phyloP scores from a whole-genome alignment of 1,140 invertebrate species.

The Trichoplusia ni region DNA sequence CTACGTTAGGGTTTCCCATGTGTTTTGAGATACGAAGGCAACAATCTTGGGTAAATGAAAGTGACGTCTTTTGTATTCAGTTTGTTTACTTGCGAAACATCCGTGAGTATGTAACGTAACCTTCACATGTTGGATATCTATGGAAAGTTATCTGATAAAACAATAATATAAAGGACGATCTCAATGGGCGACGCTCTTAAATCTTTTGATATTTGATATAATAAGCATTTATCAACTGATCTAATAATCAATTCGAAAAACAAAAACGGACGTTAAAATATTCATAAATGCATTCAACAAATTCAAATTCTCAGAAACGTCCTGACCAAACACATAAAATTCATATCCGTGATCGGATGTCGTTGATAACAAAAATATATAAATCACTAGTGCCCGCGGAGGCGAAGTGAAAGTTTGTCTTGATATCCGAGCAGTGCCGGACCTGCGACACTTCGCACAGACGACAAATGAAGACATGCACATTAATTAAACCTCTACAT shows the following conservation, averaged over 20 bases:
- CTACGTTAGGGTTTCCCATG: conserved; percentile 15
- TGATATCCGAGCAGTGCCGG: conserved; percentile 48
- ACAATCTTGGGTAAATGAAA: too few relatives aligned
- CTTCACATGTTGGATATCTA: conserved; percentile 25
- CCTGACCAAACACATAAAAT: conserved; percentile 43
- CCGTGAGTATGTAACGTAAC: conserved; percentile 35
- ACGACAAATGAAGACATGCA: conserved; percentile 48
- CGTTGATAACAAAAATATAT: conserved; percentile 67
- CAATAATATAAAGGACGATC: background rate
- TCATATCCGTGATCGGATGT: conserved; percentile 67
- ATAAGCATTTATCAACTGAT: conserved; percentile 1
- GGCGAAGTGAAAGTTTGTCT: conserved; percentile 66
- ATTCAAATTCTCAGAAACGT: conserved; percentile 18
- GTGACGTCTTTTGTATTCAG: conserved; percentile 37
- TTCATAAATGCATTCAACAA: background rate
- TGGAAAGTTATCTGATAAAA: conserved; percentile 20
- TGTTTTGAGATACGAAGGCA: background rate
- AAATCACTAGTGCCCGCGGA: conserved; percentile 61
- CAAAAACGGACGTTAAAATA: background rate
- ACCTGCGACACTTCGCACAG: conserved; percentile 50
- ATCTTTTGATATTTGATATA: background rate
- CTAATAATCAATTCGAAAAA: conserved; percentile 6
- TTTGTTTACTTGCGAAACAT: conserved; percentile 43
- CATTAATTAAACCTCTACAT: conserved; percentile 56
- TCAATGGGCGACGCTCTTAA: background rate